A percentile compares a stretch with the other conserved stretches of the same genome.
These are phyloP conservation scores for Rhinoderma darwinii DNA, from an alignment of 2,113 vertebrate genomes.

Conservation along the genomic window DNA sequence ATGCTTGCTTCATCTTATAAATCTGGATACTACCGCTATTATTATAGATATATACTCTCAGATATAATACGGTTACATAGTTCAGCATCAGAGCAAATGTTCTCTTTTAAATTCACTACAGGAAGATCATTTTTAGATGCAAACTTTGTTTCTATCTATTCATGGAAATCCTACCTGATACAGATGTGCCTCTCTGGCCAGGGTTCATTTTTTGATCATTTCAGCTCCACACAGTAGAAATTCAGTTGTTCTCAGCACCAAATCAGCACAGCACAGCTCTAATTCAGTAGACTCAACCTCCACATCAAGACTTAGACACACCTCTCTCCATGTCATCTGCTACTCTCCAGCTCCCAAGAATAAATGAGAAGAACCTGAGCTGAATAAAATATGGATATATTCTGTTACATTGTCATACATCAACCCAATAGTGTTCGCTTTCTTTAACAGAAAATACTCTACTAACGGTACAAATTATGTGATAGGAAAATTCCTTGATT, in stretches of 20 bases:
- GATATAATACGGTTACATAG: not conserved
- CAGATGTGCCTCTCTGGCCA: not conserved
- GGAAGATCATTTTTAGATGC: not conserved
- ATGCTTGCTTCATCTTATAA: not conserved
- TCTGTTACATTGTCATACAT: constrained; percentile 1
- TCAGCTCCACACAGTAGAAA: constrained; percentile 36
- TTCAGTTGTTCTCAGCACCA: constrained; percentile 53
- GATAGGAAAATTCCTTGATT: not conserved
- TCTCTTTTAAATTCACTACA: not conserved
- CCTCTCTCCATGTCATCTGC: constrained; percentile 48
- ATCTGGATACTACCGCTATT: not conserved
- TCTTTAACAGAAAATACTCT: not conserved
- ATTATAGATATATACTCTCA: not conserved
- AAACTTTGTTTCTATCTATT: constrained; percentile 33
- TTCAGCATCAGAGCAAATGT: constrained; percentile 24
- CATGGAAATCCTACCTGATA: constrained; percentile 44
- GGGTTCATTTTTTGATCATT: constrained; percentile 53
- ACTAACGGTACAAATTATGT: not conserved
- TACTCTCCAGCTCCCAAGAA: constrained; percentile 41
- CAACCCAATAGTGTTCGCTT: not conserved
- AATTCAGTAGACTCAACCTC: constrained; percentile 49
- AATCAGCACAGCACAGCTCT: constrained; percentile 47
- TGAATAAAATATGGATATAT: constrained; percentile 29
- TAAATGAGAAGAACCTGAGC: constrained; percentile 48
- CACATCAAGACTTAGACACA: constrained; percentile 53